Conservation (phyloP, 2,113 vertebrate species). For the Varanus komodoensis region DNA sequence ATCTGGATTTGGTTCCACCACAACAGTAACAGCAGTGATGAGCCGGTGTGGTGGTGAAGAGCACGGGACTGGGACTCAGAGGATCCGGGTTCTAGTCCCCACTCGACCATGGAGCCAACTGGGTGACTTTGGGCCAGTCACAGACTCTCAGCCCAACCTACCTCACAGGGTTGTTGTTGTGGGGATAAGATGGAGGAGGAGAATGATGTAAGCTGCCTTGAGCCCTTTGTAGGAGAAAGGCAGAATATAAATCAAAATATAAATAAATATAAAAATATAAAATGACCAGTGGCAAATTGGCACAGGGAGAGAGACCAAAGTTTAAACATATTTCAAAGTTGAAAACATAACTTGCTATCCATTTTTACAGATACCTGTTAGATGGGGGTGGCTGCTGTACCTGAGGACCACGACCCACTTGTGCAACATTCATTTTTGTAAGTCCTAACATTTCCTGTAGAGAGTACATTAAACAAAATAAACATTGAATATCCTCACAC, state of each 20-base stretch:
- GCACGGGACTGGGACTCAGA: too few relatives aligned
- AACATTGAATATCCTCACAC: background rate
- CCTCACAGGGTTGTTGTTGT: too few relatives aligned
- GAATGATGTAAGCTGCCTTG: too few relatives aligned
- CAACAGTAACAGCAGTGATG: background rate
- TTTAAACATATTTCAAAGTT: background rate
- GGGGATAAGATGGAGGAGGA: too few relatives aligned
- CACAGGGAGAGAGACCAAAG: background rate
- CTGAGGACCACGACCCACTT: conserved; percentile 87
- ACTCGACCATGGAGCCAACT: too few relatives aligned
- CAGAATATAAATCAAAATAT: too few relatives aligned
- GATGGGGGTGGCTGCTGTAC: conserved; percentile 88
- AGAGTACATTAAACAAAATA: background rate
- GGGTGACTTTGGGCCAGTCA: too few relatives aligned
- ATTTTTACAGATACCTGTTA: conserved; percentile 84
- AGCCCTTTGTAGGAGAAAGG: too few relatives aligned
- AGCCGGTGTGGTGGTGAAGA: too few relatives aligned
- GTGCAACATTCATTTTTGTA: conserved; percentile 87
- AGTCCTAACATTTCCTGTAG: conserved; percentile 94
- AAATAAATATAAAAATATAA: too few relatives aligned
- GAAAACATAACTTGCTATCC: background rate
- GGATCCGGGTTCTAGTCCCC: too few relatives aligned
- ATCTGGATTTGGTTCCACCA: background rate
- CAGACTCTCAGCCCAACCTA: too few relatives aligned
- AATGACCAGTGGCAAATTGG: background rate